A percentile compares a stretch with the other conserved stretches of the same genome.
Conservation (phyloP, 2,888 invertebrate species). For the Alitta virens region DNA sequence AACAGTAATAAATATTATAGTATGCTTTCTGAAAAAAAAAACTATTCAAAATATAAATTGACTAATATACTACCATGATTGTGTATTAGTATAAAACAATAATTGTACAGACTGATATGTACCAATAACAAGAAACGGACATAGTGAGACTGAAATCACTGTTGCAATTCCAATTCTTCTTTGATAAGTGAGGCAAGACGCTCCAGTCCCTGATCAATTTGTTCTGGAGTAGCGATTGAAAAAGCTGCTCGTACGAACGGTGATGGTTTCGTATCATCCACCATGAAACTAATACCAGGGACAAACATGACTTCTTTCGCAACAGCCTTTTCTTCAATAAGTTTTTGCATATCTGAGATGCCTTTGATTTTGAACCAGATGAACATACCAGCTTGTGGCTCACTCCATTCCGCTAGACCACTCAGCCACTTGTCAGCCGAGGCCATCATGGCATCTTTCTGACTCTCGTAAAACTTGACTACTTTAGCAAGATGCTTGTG, state of each 20-base stretch:
- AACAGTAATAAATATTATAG: too few relatives aligned
- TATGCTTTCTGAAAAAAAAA: too few relatives aligned
- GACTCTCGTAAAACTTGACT: conserved; percentile 64
- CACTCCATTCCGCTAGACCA: conserved; percentile 68
- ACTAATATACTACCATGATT: too few relatives aligned
- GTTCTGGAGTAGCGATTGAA: conserved; percentile 66
- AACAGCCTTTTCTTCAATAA: conserved; percentile 71
- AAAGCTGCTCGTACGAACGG: conserved; percentile 72
- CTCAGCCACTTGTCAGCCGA: conserved; percentile 65
- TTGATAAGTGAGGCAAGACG: background rate
- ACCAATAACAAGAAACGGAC: too few relatives aligned
- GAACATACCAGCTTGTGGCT: conserved; percentile 75
- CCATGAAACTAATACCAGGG: conserved; percentile 74
- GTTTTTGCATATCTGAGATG: conserved; percentile 70
- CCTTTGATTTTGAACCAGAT: conserved; percentile 72
- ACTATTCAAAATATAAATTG: too few relatives aligned
- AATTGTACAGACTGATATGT: too few relatives aligned
- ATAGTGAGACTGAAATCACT: too few relatives aligned
- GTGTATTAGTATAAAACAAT: too few relatives aligned
- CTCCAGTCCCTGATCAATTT: conserved; percentile 64
- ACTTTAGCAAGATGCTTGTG: conserved; percentile 24
- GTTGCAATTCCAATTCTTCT: too few relatives aligned
- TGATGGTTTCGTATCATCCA: conserved; percentile 65
- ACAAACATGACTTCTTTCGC: conserved; percentile 60
- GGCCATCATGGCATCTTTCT: conserved; percentile 66